A percentile compares a stretch with the other conserved stretches of the same genome.
Conservation (phyloP, 35 echinoderm and acorn worm genomes). For the Anneissia japonica region DNA sequence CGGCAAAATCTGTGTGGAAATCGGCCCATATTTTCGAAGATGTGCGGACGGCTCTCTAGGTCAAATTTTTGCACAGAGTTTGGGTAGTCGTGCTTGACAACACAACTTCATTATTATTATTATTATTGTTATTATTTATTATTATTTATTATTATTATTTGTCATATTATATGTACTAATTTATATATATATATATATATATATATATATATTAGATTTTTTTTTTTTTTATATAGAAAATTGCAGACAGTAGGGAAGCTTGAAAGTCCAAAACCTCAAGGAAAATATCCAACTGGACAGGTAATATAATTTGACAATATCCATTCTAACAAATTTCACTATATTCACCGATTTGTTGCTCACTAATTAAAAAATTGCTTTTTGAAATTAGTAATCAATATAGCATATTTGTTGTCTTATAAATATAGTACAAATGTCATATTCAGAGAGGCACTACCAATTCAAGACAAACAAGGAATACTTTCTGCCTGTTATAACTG, state of each 20-base stretch:
- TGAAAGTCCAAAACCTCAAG: conserved; percentile 78
- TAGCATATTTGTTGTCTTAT: not conserved
- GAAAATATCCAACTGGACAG: conserved; percentile 87
- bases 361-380: not conserved
- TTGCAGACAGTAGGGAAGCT: conserved; percentile 82
- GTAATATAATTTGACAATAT: conserved; percentile 21
- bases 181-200: too few relatives aligned
- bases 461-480: not conserved
- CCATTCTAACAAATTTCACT: not conserved
- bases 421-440: not conserved
- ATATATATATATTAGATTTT: not conserved
- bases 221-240: conserved; percentile 49
- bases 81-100: too few relatives aligned
- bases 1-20: too few relatives aligned
- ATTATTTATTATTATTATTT: too few relatives aligned
- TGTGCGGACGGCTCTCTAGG: too few relatives aligned
- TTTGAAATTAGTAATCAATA: not conserved
- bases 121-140: too few relatives aligned
- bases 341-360: not conserved
- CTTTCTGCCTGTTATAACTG: too few relatives aligned
- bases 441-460: not conserved
- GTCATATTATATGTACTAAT: too few relatives aligned
- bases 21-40: too few relatives aligned
- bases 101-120: too few relatives aligned
- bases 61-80: too few relatives aligned